Evolutionary conservation across 2,797 vertebrate genomes (phyloP), one percentile per base, ranked within the genome.

Genomic region (Sebastes oblongus): DNA sequence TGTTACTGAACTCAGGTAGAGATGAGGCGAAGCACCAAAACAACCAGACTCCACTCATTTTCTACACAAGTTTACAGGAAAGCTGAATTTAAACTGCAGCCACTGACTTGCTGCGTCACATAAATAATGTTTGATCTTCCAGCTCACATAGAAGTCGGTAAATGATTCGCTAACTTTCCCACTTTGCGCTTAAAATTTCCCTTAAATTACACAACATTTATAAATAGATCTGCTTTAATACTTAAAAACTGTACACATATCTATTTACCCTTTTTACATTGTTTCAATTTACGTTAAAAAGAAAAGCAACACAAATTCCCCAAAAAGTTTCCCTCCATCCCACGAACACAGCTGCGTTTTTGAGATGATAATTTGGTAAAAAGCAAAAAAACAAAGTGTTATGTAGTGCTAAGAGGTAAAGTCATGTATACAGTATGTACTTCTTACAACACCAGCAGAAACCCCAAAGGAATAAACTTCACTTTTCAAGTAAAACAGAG

Each of bases 401-500:
- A 34, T 64, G 86, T 80, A 85, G 83, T 85, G 88, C 89, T 81
- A 55, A 69, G 77, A 81, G 81, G 58, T 83, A 64, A 83, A 88
- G 88, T 84, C 81, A 68, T 81, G 66, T 32, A 20, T 12, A 39
- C 13, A 39, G 36, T 39, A 62, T 10, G 29, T 6, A 61, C 20
- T 69, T 72, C 52, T 81, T 27, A 82, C 61, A 68, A 77, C 78
- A 86, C 75, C 68, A 70, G 82, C 82, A 80, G 73, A 59, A 72
- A 86, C 77, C 71, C 77, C 36, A 54, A 65, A 86, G 50, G 70
- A 90, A 76, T 32, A 59, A 86, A 84, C 50, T 10, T 78, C 75
- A 88, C 77, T 80, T 82, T 93, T 95, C 93, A 94, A 95, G 94
- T 93, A 88, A 88, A 89, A 90, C 72, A 73, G 67, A 88, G 42